phyloP scores from a whole-genome alignment of 2,888 invertebrate genomes.

The Tachystola acroxantha region DNA sequence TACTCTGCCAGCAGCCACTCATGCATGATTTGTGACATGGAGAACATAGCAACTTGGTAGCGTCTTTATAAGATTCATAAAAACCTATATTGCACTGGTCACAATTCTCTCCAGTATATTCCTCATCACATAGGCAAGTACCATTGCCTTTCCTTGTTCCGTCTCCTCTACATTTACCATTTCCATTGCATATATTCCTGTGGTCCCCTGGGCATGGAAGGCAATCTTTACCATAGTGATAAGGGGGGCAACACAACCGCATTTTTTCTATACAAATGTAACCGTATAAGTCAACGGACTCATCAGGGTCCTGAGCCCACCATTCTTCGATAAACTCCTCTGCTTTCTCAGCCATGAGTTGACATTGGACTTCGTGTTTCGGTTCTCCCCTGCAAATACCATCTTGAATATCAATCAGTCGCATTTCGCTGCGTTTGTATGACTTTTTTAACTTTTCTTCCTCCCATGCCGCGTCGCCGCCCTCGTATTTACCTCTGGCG shows the following conservation, averaged over 20 bases:
- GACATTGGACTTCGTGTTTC: constrained; percentile 88
- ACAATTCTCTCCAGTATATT: constrained; percentile 89
- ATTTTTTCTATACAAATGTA: constrained; percentile 89
- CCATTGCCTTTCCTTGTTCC: constrained; percentile 97
- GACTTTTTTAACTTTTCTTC: constrained; percentile 89
- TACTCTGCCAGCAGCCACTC: constrained; percentile 85
- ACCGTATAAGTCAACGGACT: constrained; percentile 52
- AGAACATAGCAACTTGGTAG: constrained; percentile 85
- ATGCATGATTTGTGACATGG: constrained; percentile 89
- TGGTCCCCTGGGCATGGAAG: constrained; percentile 86
- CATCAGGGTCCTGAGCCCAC: constrained; percentile 83
- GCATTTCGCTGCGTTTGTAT: constrained; percentile 92
- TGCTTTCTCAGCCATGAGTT: constrained; percentile 88
- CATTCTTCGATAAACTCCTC: constrained; percentile 91
- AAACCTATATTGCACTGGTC: constrained; percentile 85
- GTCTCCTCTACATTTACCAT: constrained; percentile 89
- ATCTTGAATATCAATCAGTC: constrained; percentile 95
- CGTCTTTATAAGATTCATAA: constrained; percentile 86
- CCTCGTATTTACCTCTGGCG: constrained; percentile 92
- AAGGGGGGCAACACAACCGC: constrained; percentile 89
- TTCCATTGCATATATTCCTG: constrained; percentile 86
- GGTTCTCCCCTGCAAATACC: constrained; percentile 86
- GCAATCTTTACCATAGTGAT: constrained; percentile 91
- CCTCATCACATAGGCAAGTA: constrained; percentile 89
- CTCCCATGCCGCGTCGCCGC: constrained; percentile 96